Evolutionary conservation across 2,113 vertebrate species (phyloP), one percentile per base, ranked within the genome.

Genomic region (Lepus europaeus): DNA sequence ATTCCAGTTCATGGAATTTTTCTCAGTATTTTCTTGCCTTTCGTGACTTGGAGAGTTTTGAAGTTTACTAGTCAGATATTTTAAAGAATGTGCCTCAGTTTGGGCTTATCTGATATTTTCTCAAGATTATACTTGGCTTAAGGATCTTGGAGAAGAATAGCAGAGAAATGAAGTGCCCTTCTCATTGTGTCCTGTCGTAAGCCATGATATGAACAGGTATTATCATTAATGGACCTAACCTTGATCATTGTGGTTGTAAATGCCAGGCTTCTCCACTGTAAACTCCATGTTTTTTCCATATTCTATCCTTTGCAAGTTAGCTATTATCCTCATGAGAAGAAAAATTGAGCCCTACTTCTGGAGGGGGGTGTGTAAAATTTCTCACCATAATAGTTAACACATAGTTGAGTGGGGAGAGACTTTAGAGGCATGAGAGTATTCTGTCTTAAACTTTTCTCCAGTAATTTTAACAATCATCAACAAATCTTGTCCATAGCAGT

Each of bases 391-490:
- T 72, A 79, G 61, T 81, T 61, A 79, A 63, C 87, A 74, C 10
- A 51, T 74, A 33, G 68, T 36, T 16, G 5, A 5, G 9, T 20
- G 16, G 56, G 11, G 9, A 36, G 9, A 14, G 39, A 69, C 12
- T 79, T 92, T 73, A 27, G 74, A 6, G 31, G 9, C 45, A 63
- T 87, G 9, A 2, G 66, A 39, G 9, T 64, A 66, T 93, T 31
- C 49, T 53, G 31, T 77, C 90, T 95, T 70, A 66, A 86, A 89
- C 49, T 73, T 82, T 88, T 94, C 66, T 56, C 27, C 11, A 22
- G 16, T 61, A n/a, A 74, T 70, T 69, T 86, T 95, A 56, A 23
- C 23, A 74, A 36, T 68, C 2, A 53, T 77, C 0, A n/a, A 29
- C 74, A 23, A 93, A 56, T 63, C 13, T 86, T 39, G 8, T 90